Evolutionary conservation across 2,888 invertebrate genomes (phyloP).

Genomic region (Lasioglossum vierecki): DNA sequence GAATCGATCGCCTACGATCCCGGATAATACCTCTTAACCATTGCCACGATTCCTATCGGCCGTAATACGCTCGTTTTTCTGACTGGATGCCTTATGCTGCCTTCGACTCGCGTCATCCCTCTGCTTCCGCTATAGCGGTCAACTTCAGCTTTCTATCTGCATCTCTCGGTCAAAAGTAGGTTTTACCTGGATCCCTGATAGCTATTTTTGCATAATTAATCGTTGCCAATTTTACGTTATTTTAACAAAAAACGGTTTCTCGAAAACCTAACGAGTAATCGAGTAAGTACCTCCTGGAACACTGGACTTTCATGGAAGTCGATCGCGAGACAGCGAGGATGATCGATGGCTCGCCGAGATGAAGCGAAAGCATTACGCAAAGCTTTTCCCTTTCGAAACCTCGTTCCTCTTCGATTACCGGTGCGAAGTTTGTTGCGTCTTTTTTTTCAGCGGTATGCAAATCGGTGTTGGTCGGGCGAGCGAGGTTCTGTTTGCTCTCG

Average conservation of each 20-base stretch:
- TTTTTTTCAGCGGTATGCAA: conserved; percentile 12
- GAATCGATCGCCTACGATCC: conserved; percentile 14
- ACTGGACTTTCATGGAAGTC: neutral
- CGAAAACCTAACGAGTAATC: too few species aligned
- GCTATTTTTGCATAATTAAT: too few species aligned
- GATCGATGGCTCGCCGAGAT: neutral
- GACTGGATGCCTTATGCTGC: neutral
- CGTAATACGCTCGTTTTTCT: conserved; percentile 10
- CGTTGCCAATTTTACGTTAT: too few species aligned
- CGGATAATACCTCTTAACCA: conserved; percentile 9
- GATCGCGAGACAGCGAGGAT: neutral
- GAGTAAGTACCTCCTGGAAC: too few species aligned
- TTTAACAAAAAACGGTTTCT: too few species aligned
- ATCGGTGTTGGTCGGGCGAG: neutral
- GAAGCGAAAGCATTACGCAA: conserved; percentile 5
- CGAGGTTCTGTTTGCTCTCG: conserved; percentile 4
- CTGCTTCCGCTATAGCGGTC: neutral
- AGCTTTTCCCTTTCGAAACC: neutral
- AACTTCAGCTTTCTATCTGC: neutral
- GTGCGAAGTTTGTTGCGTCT: neutral
- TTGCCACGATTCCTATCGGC: conserved; percentile 8
- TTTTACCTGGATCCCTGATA: neutral
- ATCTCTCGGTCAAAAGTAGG: neutral
- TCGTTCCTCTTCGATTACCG: conserved; percentile 5
- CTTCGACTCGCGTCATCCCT: neutral